Conservation (phyloP, 2,888 invertebrate genomes). For the Cryptus viduatorius region DNA sequence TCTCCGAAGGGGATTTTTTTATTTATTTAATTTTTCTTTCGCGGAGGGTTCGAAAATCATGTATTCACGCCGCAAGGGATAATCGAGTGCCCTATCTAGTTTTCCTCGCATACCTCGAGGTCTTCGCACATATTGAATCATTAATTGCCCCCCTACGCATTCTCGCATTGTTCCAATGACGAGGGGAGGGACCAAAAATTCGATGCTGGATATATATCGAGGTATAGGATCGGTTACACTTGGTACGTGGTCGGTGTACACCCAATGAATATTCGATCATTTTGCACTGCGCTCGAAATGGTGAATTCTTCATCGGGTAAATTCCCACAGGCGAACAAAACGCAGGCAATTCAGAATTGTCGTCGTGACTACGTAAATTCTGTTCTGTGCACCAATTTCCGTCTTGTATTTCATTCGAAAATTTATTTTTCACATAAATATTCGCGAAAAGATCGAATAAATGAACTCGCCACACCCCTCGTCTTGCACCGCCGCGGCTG, state of each 20-base stretch:
- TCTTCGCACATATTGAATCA: slow-evolving; percentile 14
- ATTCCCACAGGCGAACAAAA: slow-evolving; percentile 9
- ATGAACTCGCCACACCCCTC: neutral
- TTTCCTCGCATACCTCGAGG: neutral
- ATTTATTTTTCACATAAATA: neutral
- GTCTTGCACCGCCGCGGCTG: too few species aligned
- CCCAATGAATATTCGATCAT: slow-evolving; percentile 19
- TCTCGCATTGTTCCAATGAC: neutral
- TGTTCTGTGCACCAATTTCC: neutral
- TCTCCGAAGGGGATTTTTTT: neutral
- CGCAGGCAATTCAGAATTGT: neutral
- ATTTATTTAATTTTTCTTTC: neutral
- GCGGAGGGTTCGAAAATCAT: neutral
- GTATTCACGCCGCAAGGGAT: neutral
- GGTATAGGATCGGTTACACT: slow-evolving; percentile 1
- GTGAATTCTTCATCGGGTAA: slow-evolving; percentile 22
- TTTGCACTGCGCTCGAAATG: neutral
- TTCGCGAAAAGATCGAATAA: neutral
- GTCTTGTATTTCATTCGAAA: neutral
- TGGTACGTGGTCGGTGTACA: neutral
- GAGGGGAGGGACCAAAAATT: neutral
- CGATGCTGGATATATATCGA: neutral
- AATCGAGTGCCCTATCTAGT: neutral
- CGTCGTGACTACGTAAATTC: neutral
- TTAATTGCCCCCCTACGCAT: slow-evolving; percentile 6